Percentiles rank a stretch among this genome's conserved stretches.
These are phyloP conservation scores for Imbricaverruca yamaguchii DNA, from an alignment of 2,888 invertebrate genomes.

Conservation along the genomic window DNA sequence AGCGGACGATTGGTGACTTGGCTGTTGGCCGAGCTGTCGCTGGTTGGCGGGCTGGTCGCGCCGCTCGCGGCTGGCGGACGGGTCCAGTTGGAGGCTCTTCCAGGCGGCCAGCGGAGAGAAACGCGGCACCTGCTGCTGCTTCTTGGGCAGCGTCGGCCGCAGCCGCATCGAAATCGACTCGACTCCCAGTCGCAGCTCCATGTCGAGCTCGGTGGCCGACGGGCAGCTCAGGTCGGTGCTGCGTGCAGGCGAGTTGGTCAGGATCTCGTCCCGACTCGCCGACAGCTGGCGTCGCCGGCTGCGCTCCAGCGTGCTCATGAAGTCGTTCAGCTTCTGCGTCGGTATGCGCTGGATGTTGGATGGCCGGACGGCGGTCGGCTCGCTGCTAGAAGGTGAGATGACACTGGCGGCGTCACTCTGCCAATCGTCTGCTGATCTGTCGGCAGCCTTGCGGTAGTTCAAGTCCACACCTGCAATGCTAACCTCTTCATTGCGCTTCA, in stretches of 20 bases:
- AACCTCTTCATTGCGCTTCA: not conserved
- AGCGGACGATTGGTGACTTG: conserved; percentile 23
- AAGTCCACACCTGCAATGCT: not conserved
- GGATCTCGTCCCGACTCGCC: conserved; percentile 1
- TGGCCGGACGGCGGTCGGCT: not conserved
- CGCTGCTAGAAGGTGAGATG: not conserved
- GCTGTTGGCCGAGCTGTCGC: not conserved
- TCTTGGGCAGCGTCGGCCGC: conserved; percentile 69
- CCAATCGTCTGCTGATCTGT: not conserved
- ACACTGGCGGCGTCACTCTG: not conserved
- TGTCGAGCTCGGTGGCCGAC: not conserved
- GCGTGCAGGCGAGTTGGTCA: not conserved
- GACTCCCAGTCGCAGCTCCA: not conserved
- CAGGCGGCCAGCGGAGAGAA: conserved; percentile 79
- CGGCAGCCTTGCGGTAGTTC: not conserved
- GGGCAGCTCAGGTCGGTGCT: not conserved
- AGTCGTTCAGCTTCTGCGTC: conserved; percentile 11
- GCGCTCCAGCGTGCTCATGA: not conserved
- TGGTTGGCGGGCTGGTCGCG: conserved; percentile 20
- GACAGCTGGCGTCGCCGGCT: conserved; percentile 4
- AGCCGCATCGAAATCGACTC: conserved; percentile 48
- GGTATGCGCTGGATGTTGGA: not conserved
- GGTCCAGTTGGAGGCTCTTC: conserved; percentile 43
- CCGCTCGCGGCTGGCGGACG: conserved; percentile 23
- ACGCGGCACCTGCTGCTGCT: conserved; percentile 64